phyloP scores from a whole-genome alignment of 2,797 vertebrate species.

The Mus caroli region DNA sequence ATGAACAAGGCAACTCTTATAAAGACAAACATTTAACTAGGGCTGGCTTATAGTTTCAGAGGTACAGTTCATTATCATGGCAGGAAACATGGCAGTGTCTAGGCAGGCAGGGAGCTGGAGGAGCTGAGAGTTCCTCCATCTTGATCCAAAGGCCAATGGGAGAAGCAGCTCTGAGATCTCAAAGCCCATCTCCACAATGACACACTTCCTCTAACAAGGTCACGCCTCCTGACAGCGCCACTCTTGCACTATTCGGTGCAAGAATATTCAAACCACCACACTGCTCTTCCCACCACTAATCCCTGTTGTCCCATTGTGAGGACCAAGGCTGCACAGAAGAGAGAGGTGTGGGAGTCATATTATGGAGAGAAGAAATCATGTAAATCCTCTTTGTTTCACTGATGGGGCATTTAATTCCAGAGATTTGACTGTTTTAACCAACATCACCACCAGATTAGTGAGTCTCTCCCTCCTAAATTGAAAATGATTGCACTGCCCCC shows the following conservation, averaged over 20 bases:
- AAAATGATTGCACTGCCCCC: background rate
- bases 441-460: background rate
- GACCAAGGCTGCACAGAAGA: background rate
- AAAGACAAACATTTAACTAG: too few species aligned
- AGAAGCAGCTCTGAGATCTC: background rate
- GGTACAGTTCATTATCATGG: too few species aligned
- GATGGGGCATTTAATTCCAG: background rate
- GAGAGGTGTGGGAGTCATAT: background rate
- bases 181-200: background rate
- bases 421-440: background rate
- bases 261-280: too few species aligned
- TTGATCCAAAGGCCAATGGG: background rate
- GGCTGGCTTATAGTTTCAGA: too few species aligned
- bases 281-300: background rate
- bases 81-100: background rate
- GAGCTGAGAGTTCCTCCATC: background rate
- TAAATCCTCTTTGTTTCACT: background rate
- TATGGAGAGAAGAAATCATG: background rate
- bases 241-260: too few species aligned
- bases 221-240: too few species aligned
- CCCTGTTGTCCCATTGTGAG: background rate
- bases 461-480: background rate
- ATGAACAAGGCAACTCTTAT: too few species aligned
- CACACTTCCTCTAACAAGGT: too few species aligned
- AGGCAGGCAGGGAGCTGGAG: background rate